phyloP scores from a whole-genome alignment of 2,113 vertebrate genomes.

The Anser cygnoides region DNA sequence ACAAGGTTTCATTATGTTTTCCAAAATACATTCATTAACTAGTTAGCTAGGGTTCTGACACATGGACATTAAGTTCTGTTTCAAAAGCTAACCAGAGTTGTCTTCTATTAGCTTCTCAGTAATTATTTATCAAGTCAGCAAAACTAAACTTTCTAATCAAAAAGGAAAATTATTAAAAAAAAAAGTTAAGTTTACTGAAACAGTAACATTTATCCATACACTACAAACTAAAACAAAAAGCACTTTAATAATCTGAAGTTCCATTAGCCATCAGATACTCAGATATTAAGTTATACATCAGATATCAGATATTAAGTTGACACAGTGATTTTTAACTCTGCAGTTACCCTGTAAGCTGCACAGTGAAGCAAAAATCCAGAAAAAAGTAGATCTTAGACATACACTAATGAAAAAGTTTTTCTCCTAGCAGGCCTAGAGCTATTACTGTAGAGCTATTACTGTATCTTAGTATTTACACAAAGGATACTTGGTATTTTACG shows the following conservation, averaged over 20 bases:
- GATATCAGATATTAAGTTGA: neutral
- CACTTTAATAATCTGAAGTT: neutral
- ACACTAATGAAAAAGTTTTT: neutral
- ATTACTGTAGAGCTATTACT: neutral
- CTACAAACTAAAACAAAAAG: neutral
- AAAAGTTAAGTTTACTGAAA: neutral
- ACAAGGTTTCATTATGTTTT: neutral
- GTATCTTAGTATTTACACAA: neutral
- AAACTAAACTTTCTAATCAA: neutral
- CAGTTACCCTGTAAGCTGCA: neutral
- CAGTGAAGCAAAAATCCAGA: neutral
- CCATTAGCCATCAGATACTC: neutral
- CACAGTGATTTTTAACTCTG: neutral
- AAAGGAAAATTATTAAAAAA: neutral
- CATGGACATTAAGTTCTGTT: neutral
- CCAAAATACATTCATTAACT: neutral
- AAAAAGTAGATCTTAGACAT: neutral
- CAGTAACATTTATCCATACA: neutral
- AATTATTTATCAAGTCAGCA: neutral
- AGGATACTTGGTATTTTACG: slow-evolving; percentile 97
- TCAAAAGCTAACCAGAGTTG: neutral
- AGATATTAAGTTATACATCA: neutral
- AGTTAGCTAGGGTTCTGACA: neutral
- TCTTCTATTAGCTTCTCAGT: neutral
- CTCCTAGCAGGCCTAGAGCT: neutral